Evolutionary conservation across 2,888 invertebrate species (phyloP), one percentile per base, ranked within the genome.

Genomic region (Catonia carolina): DNA sequence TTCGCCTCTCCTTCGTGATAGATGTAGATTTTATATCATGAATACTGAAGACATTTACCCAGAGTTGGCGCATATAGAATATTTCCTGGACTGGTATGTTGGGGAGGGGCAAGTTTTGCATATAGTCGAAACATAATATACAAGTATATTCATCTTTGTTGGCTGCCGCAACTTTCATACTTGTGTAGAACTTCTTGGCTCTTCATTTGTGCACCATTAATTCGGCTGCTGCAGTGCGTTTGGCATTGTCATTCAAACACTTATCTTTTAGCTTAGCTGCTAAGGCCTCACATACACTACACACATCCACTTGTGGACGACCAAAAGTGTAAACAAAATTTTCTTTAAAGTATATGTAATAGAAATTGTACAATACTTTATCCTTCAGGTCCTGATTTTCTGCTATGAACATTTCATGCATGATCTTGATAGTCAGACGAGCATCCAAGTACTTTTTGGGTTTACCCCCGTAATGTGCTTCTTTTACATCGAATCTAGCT

Each of bases 351-450:
- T 63, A 64, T 58, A 60, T 56, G 27, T 54, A 54, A 49, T 64
- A 67, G 60, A 65, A 64, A 45, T 63, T 62, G 39, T 66, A 65
- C 55, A 64, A 62, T n/a, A 65, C 60, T 45, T 15, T 39, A 51
- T 47, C 55, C 55, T 57, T 41, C 33, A 66, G 39, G 31, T 66
- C 62, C 41, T 62, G 64, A 56, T 61, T 20, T 56, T 60, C 45
- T 54, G 58, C 18, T 23, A 63, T 23, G 55, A 67, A 66, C 56
- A 65, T 60, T 33, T 55, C 54, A 60, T 66, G 62, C 63, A 67
- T 66, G 54, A 50, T 63, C 49, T 62, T 63, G 15, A 65, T 56
- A 51, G 62, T 61, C 37, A 67, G 61, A 47, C 55, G 35, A 36
- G 63, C 62, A 59, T 66, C 64, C 45, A 67, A 59, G 60, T 66